Base-by-base conservation (phyloP, 1,140 invertebrate species). In the Diabrotica virgifera region DNA sequence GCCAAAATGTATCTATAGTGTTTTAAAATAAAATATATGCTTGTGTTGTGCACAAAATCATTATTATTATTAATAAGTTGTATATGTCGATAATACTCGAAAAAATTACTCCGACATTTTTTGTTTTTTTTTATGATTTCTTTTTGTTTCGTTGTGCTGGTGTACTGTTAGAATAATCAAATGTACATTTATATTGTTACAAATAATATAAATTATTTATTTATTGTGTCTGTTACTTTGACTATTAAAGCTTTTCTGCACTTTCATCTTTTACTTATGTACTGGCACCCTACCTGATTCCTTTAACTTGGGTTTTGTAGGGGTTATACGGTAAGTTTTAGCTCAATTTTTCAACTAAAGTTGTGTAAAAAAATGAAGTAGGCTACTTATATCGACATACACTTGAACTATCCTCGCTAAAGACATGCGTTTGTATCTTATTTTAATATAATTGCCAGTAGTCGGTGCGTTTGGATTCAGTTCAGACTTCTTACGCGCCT, bases 221-320 rank as follows among this genome's bases (percentile, higher is more conserved):
- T 71, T 75, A 73, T 75, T 75, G 73, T 75, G 72, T 71, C 67
- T 73, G 68, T 75, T 71, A 67, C 66, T 63, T 67, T 70, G 59
- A 66, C 64, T 62, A 72, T 74, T 71, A 75, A 75, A 70, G 73
- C 73, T 75, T 75, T 70, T 69, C 62, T 70, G 68, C 67, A 66
- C 63, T 65, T 62, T 52, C 46, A 67, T 63, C 64, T 66, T 61
- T 69, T 70, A 54, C 24, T 66, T 66, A 40, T 59, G 50, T 63
- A 36, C 40, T 46, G 56, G 59, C 52, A 63, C 64, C 64, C 59
- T 46, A 66, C 64, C 64, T 66, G 46, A 24, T 55, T 40, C 60
- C 38, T 65, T 54, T 61, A 51, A 35, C 46, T 55, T 59, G 40
- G 40, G 38, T 63, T 40, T 62, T 51, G 52, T 38, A 58, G 7